These are phyloP conservation scores for Odontesthes bonariensis DNA, from an alignment of 2,113 vertebrate species.

Conservation along the genomic window DNA sequence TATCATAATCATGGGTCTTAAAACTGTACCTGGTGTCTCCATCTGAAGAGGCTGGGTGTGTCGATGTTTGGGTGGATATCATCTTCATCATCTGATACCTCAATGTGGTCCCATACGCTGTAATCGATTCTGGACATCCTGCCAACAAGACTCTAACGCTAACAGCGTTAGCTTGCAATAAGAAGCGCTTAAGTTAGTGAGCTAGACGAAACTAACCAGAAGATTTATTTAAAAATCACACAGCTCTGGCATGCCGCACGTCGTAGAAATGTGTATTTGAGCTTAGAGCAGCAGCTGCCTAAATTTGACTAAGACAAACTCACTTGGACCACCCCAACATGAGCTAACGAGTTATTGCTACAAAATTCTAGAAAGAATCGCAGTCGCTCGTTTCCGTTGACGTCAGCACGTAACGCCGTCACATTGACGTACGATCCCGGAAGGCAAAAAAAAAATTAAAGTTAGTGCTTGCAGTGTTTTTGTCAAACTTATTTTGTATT, in stretches of 20 bases:
- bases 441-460: not conserved
- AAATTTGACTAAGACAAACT: not conserved
- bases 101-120: slow-evolving; percentile 98
- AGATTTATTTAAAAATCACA: not conserved
- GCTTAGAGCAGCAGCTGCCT: not conserved
- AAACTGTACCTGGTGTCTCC: slow-evolving; percentile 91
- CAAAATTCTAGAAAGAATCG: slow-evolving; percentile 74
- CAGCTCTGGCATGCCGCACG: not conserved
- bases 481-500: too few species aligned
- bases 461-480: too few species aligned
- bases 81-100: slow-evolving; percentile 97
- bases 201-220: slow-evolving; percentile 27
- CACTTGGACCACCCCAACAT: not conserved
- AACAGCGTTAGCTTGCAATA: slow-evolving; percentile 55
- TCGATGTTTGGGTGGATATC: slow-evolving; percentile 98
- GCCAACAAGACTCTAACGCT: slow-evolving; percentile 31
- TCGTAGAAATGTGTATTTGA: not conserved
- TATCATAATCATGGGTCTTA: not conserved
- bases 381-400: slow-evolving; percentile 63
- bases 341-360: slow-evolving; percentile 34
- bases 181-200: slow-evolving; percentile 27
- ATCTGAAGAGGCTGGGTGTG: slow-evolving; percentile 94
- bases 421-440: not conserved
- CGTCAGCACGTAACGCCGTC: slow-evolving; percentile 26
- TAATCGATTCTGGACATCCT: slow-evolving; percentile 89